These are phyloP conservation scores for Diuraphis noxia DNA, from an alignment of 1,140 invertebrate genomes.

Conservation along the genomic window DNA sequence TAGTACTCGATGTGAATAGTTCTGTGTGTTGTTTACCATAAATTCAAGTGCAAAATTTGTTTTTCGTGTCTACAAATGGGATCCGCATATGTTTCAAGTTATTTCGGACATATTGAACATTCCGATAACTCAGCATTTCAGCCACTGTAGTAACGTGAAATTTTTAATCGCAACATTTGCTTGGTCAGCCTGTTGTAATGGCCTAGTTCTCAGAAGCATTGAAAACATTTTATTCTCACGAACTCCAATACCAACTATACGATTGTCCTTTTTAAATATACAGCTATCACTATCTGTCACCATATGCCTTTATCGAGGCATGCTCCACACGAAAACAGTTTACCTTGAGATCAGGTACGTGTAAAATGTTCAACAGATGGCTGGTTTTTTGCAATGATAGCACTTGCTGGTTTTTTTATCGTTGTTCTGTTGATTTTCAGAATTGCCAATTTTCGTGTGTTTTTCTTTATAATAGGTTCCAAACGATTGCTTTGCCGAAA, in stretches of 20 bases:
- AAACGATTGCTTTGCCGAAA: no score
- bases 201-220: neutral
- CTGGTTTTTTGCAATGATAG: no score
- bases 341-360: slow-evolving; percentile 4
- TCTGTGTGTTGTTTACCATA: slow-evolving; percentile 19
- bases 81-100: neutral
- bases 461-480: no score
- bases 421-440: no score
- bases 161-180: neutral
- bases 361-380: neutral
- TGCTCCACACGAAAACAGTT: neutral
- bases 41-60: neutral
- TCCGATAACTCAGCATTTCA: neutral
- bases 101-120: neutral
- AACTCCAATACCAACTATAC: neutral
- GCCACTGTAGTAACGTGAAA: neutral
- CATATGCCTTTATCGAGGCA: slow-evolving; percentile 4
- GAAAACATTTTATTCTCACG: neutral
- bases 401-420: no score
- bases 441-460: no score
- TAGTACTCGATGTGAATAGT: neutral
- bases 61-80: neutral
- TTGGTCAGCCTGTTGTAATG: neutral
- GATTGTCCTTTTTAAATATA: neutral
- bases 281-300: neutral